Base-by-base conservation (phyloP, 2,797 vertebrate genomes). In the Pampus argenteus region DNA sequence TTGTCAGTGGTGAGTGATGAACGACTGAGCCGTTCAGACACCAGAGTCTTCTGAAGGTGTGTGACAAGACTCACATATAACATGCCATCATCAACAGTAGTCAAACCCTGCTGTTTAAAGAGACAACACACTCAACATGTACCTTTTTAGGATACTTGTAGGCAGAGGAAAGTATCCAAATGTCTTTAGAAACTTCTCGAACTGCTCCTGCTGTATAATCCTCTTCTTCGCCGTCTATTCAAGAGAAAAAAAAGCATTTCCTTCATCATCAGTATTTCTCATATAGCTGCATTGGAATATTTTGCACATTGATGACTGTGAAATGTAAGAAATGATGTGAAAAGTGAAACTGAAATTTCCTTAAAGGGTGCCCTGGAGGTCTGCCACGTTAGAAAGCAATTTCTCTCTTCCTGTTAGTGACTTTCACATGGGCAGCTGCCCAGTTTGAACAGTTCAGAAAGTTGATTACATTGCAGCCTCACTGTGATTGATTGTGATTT, bases 1-100 rank as follows among this genome's bases (percentile, higher is more conserved):
- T 20, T 74, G 86, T 81, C 78, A 75, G 78, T 0, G n/a, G 20
- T 67, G 84, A 88, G 71, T 62, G 86, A 86, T 71, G 81, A 73
- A 36, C 62, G 57, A 4, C 77, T 36, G 59, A 79, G 58, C 38
- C 1, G 25, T 57, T 86, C 68, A 55, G 80, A 92, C 84, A 71
- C 59, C 45, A 25, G 8, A 48, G 65, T 34, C 61, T 38, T 70
- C 66, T 34, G 18, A 71, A 76, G 64, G 60, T 60, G 69, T 60
- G 69, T 45, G 78, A 70, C 64, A 14, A 65, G 62, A 49, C 52
- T 29, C 29, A 2, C 54, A 42, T 60, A 15, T 25, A n/a, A n/a
- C 29, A 20, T 22, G 47, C 29, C 50, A 54, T 78, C 66, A 23
- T 28, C n/a, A 60, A 61, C 70, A 54, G 64, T 0, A 49, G 66